Base-by-base conservation (phyloP, 2,888 invertebrate genomes). In the Dermolepida albohirtum region DNA sequence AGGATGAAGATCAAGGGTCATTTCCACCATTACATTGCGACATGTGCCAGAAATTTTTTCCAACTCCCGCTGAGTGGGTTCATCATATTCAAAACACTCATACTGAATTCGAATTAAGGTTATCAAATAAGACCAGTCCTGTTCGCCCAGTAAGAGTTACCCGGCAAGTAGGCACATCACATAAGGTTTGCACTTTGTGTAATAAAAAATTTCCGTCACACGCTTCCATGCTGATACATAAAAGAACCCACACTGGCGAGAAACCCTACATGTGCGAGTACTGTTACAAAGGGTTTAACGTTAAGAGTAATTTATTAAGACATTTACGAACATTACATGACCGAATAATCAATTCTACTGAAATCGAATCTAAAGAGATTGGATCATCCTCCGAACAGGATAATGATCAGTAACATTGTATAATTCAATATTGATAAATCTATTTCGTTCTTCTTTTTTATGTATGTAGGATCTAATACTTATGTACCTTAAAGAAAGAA, bases 41-140 rank as follows among this genome's bases (percentile, higher is more conserved):
- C 78, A 84, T 93, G 14, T 93, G 93, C 76, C 91, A 87, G 86
- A 91, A 86, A 86, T 86, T 85, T 82, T 91, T 90, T 84, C 88
- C 90, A 50, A 93, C 92, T 69, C 94, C 94, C 0, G 93, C 89
- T 16, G 93, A 93, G 82, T 94, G 94, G 94, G 94, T 94, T 51
- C 89, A 93, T 4, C 94, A 94, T 79, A 91, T 94, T 79, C 93
- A 94, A 80, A 91, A 89, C 79, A 90, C 92, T 39, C 94, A 94
- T 82, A 94, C 94, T 0, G 94, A 94, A 80, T 80, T 86, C 70
- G 93, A 93, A 85, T 84, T 93, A 83, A 92, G 92, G 80, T 84
- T 92, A 81, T 91, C 90, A 84, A 92, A 91, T 84, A 69, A 72
- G 64, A 51, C 65, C 14, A 44, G 43, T 10, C 67, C 72, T 34